Evolutionary conservation across 2,797 vertebrate genomes (phyloP), one percentile per base, ranked within the genome.

Genomic region (Pangasius larnaudii): DNA sequence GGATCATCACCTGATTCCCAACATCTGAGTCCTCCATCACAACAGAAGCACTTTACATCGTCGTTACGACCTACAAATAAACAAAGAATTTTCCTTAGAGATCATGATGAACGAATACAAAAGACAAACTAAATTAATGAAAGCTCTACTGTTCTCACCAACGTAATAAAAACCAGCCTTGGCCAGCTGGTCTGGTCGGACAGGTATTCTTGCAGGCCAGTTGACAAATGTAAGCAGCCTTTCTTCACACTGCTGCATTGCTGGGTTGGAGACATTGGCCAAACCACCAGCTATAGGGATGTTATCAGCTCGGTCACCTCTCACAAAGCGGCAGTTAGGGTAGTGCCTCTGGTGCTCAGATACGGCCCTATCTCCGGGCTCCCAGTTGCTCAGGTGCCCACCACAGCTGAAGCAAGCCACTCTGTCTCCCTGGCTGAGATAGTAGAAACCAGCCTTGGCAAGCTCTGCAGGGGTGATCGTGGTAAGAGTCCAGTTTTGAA

Each of bases 1-100:
- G 99, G 98, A 91, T 99, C 98, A 90, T 99, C 98, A 92, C 99
- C 98, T 3, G 98, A 98, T 88, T 99, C 99, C 98, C 98, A 99
- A 94, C 98, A 99, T 39, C 99, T 95, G 89, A 99, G 94, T n/a
- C 99, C 98, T 90, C 99, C 98, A 86, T 99, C 99, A 89, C 99
- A 99, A 89, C 97, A 99, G 93, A 99, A 99, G 93, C 98, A 99
- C 90, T 99, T 99, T 46, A 99, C 98, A 1, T 99, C 98, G 92
- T 99, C 98, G 0, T 98, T 99, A 33, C 98, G 97, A 85, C 98
- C 99, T 99, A 91, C 18, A 58, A 85, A 59, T 27, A 39, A 49
- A 75, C 16, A 84, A 11, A 90, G 36, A 72, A 30, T 22, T 39
- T 36, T 79, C 58, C 24, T 85, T 80, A 58, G 11, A 87, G 19